Evolutionary conservation across 2,113 vertebrate genomes (phyloP).

Genomic region (Pantherophis guttatus): DNA sequence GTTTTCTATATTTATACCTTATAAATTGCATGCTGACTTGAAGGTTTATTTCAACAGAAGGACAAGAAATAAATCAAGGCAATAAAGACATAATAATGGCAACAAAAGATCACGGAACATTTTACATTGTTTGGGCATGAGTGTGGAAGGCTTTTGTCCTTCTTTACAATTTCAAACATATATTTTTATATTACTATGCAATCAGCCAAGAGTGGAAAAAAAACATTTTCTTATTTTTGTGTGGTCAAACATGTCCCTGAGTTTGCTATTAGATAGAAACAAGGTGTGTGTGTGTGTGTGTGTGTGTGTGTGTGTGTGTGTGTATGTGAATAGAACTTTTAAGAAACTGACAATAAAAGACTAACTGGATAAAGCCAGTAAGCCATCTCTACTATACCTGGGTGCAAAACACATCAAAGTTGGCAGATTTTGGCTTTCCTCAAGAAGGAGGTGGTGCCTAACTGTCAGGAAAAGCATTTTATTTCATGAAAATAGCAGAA

Average conservation of each 20-base stretch:
- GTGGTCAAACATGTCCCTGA: background rate
- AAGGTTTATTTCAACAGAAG: background rate
- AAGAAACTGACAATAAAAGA: background rate
- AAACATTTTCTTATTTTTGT: background rate
- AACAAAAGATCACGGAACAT: background rate
- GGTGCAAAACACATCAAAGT: background rate
- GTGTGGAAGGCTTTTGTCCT: background rate
- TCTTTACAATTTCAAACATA: background rate
- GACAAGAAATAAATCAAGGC: background rate
- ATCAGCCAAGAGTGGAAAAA: background rate
- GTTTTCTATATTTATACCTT: background rate
- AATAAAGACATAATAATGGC: background rate
- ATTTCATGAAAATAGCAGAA: background rate
- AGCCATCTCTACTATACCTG: background rate
- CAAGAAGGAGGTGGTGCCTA: background rate
- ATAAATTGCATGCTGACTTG: background rate
- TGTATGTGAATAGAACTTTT: background rate
- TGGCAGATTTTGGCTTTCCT: background rate
- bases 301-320: background rate
- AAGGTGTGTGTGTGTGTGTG: background rate
- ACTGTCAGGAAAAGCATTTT: background rate
- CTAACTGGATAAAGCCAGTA: background rate
- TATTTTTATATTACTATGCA: background rate
- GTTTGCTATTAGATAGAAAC: background rate
- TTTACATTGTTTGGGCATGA: background rate